Base-by-base conservation (phyloP, 35 echinoderm and acorn worm genomes). In the Antedon bifida region DNA sequence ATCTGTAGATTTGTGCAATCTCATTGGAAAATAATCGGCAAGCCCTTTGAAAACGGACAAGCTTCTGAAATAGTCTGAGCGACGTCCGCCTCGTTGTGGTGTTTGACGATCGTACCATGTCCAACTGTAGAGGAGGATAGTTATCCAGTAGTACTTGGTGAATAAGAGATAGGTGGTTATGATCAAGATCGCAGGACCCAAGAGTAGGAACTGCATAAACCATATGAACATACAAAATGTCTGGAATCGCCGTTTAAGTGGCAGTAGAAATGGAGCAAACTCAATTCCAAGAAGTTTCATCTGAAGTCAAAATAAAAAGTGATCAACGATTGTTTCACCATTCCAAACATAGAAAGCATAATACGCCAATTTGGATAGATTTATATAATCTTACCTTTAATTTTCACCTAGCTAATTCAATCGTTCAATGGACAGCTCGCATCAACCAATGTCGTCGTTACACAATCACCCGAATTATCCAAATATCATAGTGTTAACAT, bases 41-140 rank as follows among this genome's bases (percentile, higher is more conserved):
- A 33, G 13, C 30, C 82, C 45, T 34, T 73, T 82, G 17, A 74
- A 88, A 0, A 32, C 31, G 23, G 74, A 55, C 34, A 38, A 42
- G 16, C 77, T 75, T 0, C 93, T 84, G 21, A 91, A 51, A 81
- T 84, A 84, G 33, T 83, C 36, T 8, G 46, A 81, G 0, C 84
- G 79, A 23, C 93, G 46, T 5, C 93, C 93, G 3, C 93, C 93
- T 30, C 78, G 46, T 30, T 75, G 31, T 0, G 93, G 89, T 8
- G 93, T 96, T 33, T 76, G 32, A 9, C 87, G 75, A 73, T 96
- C 93, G 35, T 84, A 81, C 29, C 79, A 84, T 17, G 90, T 46
- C 86, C 90, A 96, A 17, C 35, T 33, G 0, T 81, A 29, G 31
- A 82, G 34, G 21, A 96, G 29, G 2, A 96, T 34, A 16, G 77